These are phyloP conservation scores for Esperia sulphurella DNA, from an alignment of 2,888 invertebrate genomes.

Conservation along the genomic window DNA sequence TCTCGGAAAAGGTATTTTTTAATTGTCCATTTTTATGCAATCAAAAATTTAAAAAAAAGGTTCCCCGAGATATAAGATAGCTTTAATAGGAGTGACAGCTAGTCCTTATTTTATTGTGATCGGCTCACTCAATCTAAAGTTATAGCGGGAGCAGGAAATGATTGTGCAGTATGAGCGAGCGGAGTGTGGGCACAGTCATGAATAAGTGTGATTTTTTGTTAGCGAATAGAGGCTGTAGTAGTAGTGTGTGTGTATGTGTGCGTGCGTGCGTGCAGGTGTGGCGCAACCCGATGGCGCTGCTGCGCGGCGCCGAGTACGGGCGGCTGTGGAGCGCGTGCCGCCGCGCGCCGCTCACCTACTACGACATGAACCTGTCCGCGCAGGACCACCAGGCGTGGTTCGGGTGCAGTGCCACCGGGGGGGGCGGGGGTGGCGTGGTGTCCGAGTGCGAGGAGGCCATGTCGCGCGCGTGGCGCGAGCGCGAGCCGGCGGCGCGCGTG, in stretches of 20 bases:
- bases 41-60: too few species aligned
- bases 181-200: too few species aligned
- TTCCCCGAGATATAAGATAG: too few species aligned
- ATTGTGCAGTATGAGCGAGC: too few species aligned
- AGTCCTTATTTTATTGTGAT: too few species aligned
- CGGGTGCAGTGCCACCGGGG: constrained; percentile 21
- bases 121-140: too few species aligned
- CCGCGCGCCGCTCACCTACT: constrained; percentile 97
- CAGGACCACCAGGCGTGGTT: constrained; percentile 93
- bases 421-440: constrained; percentile 9
- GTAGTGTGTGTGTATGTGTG: constrained; percentile 75
- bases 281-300: constrained; percentile 97
- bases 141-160: too few species aligned
- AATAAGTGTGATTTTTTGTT: too few species aligned
- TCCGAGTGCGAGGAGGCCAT: constrained; percentile 71
- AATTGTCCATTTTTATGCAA: too few species aligned
- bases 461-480: constrained; percentile 98
- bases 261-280: constrained; percentile 79
- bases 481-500: constrained; percentile 93
- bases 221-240: too few species aligned
- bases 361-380: constrained; percentile 99
- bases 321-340: constrained; percentile 95
- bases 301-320: constrained; percentile 97
- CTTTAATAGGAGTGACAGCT: too few species aligned
- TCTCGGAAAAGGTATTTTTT: too few species aligned